Evolutionary conservation across 2,888 invertebrate genomes (phyloP), one percentile per base, ranked within the genome.

Genomic region (Sinopyrophorus schimmeli): DNA sequence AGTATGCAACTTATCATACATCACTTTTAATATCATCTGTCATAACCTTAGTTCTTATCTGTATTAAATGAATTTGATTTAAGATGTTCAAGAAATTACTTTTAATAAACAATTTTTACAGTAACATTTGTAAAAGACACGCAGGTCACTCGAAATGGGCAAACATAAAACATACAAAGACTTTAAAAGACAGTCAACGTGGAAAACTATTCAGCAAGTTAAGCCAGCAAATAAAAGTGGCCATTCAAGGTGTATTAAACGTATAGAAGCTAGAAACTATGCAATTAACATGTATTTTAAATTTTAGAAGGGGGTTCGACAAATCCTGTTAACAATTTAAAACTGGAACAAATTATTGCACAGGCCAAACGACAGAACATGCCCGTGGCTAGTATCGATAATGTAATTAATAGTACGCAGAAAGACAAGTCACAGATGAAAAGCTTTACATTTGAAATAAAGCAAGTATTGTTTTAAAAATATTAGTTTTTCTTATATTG

Each of bases 91-190:
- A n/a, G n/a, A n/a, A n/a, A n/a, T 20, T 20, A 20, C 5, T n/a
- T n/a, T n/a, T n/a, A n/a, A n/a, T n/a, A n/a, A n/a, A n/a, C n/a
- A n/a, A n/a, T n/a, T n/a, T n/a, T n/a, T n/a, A n/a, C 17, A 34
- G 12, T 17, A 34, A 34, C 26, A 7, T 34, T 1, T 31, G 2
- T 26, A 70, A 65, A 63, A 52, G 72, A 43, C 55, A 56, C 41
- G 86, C 87, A 1, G 89, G 89, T 0, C 89, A 89, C 66, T 84
- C 83, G 31, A 88, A 89, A 73, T 89, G 88, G 88, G 78, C 81
- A 15, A 89, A 89, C 67, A 88, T 89, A 17, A 78, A 76, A 52
- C 86, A 87, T 59, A 79, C 74, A 2, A 89, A 89, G 71, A 80
- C 76, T 0, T 71, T 76, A 5, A 83, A 85, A 60, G 89, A 89